A percentile compares a stretch with the other conserved stretches of the same genome.
Evolutionary conservation across 1,140 invertebrate species (phyloP).

Genomic region (Aphis gossypii): DNA sequence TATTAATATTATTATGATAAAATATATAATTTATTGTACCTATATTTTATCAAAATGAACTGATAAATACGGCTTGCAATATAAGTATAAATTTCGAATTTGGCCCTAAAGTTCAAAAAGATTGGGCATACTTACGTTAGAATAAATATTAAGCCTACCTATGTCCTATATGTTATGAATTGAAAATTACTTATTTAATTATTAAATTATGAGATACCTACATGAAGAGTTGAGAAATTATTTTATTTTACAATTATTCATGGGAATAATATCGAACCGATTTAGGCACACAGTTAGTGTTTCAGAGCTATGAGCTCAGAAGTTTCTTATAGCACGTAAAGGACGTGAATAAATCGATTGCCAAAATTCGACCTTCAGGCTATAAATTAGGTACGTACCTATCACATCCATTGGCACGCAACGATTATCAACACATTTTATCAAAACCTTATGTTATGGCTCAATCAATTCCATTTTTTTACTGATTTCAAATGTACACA

Average conservation of each 20-base stretch:
- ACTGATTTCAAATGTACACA: background rate
- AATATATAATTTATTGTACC: too few species aligned
- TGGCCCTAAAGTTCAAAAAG: too few species aligned
- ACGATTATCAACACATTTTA: slow-evolving; percentile 10
- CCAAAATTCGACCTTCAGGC: slow-evolving; percentile 40
- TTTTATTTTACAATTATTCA: slow-evolving; percentile 36
- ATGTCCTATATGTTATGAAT: too few species aligned
- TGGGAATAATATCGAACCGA: slow-evolving; percentile 15
- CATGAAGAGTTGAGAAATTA: background rate
- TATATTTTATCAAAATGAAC: too few species aligned
- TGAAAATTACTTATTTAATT: background rate
- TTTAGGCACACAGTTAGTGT: background rate
- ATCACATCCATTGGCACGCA: slow-evolving; percentile 31
- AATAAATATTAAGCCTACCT: too few species aligned
- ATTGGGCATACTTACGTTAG: too few species aligned
- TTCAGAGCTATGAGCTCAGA: background rate
- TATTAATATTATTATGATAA: too few species aligned
- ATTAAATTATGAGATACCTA: background rate
- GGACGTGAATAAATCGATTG: slow-evolving; percentile 25
- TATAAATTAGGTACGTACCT: slow-evolving; percentile 40
- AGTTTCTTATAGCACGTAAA: background rate
- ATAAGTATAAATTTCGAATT: too few species aligned
- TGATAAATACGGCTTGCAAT: too few species aligned
- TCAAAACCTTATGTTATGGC: background rate
- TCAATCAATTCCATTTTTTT: background rate